Conservation (phyloP, 2,113 vertebrate genomes). For the Falco punctatus region DNA sequence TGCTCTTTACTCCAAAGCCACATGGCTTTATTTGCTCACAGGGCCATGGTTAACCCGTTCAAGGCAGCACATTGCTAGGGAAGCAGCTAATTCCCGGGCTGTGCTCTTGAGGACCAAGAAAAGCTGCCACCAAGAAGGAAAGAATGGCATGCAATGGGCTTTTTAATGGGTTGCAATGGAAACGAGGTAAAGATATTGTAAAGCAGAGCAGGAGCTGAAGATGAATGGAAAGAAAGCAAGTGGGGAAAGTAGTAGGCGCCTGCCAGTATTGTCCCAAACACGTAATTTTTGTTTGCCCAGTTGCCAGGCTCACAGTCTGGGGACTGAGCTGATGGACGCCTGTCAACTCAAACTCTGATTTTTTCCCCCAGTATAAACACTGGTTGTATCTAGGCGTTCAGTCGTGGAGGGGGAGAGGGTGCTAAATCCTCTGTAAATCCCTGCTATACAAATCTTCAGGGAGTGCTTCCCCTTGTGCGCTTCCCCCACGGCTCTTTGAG, state of each 20-base stretch:
- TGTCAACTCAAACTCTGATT: neutral
- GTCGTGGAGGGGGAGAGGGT: neutral
- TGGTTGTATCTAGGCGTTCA: too few species aligned
- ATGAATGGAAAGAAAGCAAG: neutral
- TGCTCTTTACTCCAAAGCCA: neutral
- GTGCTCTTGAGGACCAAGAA: rapidly evolving
- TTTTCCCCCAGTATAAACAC: too few species aligned
- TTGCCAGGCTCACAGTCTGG: neutral
- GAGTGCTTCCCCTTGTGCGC: neutral
- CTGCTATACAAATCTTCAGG: rapidly evolving
- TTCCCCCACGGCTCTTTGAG: neutral
- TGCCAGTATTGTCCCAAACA: neutral
- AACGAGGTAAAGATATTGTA: rapidly evolving
- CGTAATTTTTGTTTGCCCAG: rapidly evolving
- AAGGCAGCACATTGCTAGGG: neutral
- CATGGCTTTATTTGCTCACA: neutral
- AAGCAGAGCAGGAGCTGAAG: neutral
- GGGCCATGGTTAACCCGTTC: neutral
- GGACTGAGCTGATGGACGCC: neutral
- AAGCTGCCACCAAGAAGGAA: rapidly evolving
- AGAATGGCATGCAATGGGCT: rapidly evolving
- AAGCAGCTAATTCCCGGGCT: neutral
- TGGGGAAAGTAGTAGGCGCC: rapidly evolving
- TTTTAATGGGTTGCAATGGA: neutral
- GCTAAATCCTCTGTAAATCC: neutral